A percentile compares a stretch with the other conserved stretches of the same genome.
Conservation (phyloP, 2,797 vertebrate genomes). For the Peromyscus aztecus region DNA sequence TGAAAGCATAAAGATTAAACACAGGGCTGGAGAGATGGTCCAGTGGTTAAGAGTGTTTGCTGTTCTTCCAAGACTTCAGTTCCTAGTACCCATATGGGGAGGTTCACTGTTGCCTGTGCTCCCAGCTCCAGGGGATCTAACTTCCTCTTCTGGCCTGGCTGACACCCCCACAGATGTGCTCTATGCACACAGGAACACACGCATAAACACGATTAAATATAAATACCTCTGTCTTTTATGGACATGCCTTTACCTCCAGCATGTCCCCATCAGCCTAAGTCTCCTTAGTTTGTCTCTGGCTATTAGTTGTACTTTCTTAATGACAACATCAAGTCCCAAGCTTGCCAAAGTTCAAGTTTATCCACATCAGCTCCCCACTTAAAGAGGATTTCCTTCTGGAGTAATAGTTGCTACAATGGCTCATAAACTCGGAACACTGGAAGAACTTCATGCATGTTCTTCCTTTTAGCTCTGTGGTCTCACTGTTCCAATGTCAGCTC, state of each 20-base stretch:
- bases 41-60: background rate
- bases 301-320: slow-evolving; percentile 27
- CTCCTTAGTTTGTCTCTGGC: background rate
- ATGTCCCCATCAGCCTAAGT: background rate
- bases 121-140: background rate
- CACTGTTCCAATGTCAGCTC: background rate
- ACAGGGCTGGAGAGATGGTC: background rate
- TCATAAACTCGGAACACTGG: slow-evolving; percentile 1
- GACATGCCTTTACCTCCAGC: background rate
- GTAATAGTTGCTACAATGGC: slow-evolving; percentile 20
- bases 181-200: background rate
- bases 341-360: background rate
- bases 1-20: background rate
- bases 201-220: background rate
- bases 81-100: background rate
- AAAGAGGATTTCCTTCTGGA: background rate
- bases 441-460: background rate
- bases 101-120: background rate
- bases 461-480: slow-evolving; percentile 7
- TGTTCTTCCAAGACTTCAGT: background rate
- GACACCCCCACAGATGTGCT: background rate
- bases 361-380: background rate
- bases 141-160: background rate
- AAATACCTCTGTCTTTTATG: background rate
- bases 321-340: background rate